These are phyloP conservation scores for Caenorhabditis zanzibari DNA, from an alignment of 2,888 invertebrate genomes.

Conservation along the genomic window DNA sequence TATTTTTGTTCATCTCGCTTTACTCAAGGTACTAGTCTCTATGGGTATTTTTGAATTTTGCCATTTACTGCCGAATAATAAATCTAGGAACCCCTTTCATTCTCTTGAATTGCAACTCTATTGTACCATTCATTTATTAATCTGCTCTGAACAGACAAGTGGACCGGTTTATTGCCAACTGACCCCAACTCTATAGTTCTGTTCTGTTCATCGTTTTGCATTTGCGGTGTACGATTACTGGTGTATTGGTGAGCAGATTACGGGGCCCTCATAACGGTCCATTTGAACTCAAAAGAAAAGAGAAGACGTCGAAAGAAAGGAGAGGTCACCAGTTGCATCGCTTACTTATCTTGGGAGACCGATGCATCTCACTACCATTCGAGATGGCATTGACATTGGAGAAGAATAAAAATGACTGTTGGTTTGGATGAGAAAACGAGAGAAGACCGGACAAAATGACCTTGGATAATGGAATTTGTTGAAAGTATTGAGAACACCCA, in stretches of 20 bases:
- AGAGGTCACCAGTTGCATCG: slow-evolving; percentile 18
- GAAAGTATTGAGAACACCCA: background rate
- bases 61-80: slow-evolving; percentile 30
- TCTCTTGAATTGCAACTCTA: background rate
- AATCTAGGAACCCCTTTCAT: slow-evolving; percentile 2
- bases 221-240: slow-evolving; percentile 33
- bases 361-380: background rate
- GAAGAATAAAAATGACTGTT: slow-evolving; percentile 2
- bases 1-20: slow-evolving; percentile 17
- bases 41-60: slow-evolving; percentile 25
- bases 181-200: slow-evolving; percentile 16
- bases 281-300: slow-evolving; percentile 30
- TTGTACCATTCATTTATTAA: background rate
- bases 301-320: background rate
- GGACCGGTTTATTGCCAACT: slow-evolving; percentile 33
- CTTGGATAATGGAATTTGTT: slow-evolving; percentile 6
- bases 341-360: slow-evolving; percentile 37
- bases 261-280: slow-evolving; percentile 49
- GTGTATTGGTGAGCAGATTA: slow-evolving; percentile 48
- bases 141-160: slow-evolving; percentile 5
- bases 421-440: background rate
- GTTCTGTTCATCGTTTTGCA: background rate
- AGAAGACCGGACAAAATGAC: background rate
- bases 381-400: slow-evolving; percentile 18
- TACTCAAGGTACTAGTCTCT: slow-evolving; percentile 21